Percentiles rank a stretch among this genome's conserved stretches.
Evolutionary conservation across 2,888 invertebrate genomes (phyloP).

Genomic region (Eurytoma californica): DNA sequence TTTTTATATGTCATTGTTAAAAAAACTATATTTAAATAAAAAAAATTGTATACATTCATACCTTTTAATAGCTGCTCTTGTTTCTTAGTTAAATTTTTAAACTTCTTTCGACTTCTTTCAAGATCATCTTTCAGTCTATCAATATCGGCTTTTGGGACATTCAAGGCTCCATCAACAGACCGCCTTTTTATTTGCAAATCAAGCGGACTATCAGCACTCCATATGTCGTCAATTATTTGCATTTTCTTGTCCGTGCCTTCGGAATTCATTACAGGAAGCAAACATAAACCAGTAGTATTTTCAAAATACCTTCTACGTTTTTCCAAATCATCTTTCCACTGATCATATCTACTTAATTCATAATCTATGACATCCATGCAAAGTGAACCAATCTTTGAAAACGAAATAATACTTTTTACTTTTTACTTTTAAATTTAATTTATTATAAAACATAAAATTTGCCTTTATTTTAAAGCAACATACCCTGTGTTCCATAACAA

Average conservation of each 20-base stretch:
- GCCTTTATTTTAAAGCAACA: constrained; percentile 58
- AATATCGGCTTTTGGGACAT: constrained; percentile 67
- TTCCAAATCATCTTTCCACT: constrained; percentile 89
- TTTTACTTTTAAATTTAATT: neutral
- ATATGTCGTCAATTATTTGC: constrained; percentile 70
- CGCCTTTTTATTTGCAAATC: constrained; percentile 70
- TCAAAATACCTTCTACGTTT: constrained; percentile 76
- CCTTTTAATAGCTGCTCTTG: constrained; percentile 93
- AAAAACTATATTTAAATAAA: constrained; percentile 6
- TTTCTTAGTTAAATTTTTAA: constrained; percentile 89
- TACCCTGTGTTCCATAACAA: constrained; percentile 96
- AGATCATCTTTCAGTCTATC: constrained; percentile 82
- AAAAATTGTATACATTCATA: constrained; percentile 57
- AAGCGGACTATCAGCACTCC: constrained; percentile 70
- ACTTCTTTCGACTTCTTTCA: constrained; percentile 86
- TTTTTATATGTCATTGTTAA: neutral
- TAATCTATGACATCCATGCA: constrained; percentile 98
- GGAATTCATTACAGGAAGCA: constrained; percentile 65
- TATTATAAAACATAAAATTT: neutral
- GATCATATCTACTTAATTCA: constrained; percentile 94
- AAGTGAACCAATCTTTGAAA: constrained; percentile 89
- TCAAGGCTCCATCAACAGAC: constrained; percentile 62
- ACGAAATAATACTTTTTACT: neutral
- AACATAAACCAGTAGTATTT: constrained; percentile 72
- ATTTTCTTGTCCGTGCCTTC: constrained; percentile 69